These are phyloP conservation scores for Eidolon dupreanum DNA, from an alignment of 2,797 vertebrate species.

Conservation along the genomic window DNA sequence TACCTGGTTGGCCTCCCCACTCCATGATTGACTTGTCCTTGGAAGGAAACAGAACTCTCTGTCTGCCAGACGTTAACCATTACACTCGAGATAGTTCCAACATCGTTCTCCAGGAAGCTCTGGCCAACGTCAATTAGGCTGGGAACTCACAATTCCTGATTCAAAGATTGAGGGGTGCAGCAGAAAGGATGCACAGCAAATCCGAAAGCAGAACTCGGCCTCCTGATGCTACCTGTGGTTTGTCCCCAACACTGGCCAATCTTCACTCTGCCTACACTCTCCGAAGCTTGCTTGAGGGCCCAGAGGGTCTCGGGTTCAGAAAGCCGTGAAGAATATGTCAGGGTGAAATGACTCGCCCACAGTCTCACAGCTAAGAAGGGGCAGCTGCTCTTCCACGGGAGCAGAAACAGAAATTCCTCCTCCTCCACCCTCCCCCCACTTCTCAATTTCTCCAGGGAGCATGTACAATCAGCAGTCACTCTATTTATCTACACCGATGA, in stretches of 20 bases:
- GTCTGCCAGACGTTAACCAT: background rate
- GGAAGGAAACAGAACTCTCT: background rate
- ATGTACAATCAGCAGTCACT: background rate
- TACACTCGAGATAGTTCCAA: too few species aligned
- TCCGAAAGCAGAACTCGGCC: background rate
- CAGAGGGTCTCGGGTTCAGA: background rate
- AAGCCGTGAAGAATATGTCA: background rate
- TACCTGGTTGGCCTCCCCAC: background rate
- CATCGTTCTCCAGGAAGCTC: background rate
- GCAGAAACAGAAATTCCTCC: background rate
- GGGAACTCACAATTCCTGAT: background rate
- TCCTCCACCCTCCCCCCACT: too few species aligned
- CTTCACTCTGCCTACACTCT: background rate
- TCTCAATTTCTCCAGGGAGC: background rate
- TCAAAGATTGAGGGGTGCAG: background rate
- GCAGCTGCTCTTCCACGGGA: background rate
- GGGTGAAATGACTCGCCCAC: background rate
- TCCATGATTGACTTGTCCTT: background rate
- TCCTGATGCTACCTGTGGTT: background rate
- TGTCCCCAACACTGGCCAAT: background rate
- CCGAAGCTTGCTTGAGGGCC: background rate
- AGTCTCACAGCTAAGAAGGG: background rate
- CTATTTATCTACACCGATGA: background rate
- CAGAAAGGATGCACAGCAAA: constrained; percentile 33
- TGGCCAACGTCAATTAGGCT: background rate